Base-by-base conservation (phyloP, 2,888 invertebrate species). In the Tetropium fuscum region DNA sequence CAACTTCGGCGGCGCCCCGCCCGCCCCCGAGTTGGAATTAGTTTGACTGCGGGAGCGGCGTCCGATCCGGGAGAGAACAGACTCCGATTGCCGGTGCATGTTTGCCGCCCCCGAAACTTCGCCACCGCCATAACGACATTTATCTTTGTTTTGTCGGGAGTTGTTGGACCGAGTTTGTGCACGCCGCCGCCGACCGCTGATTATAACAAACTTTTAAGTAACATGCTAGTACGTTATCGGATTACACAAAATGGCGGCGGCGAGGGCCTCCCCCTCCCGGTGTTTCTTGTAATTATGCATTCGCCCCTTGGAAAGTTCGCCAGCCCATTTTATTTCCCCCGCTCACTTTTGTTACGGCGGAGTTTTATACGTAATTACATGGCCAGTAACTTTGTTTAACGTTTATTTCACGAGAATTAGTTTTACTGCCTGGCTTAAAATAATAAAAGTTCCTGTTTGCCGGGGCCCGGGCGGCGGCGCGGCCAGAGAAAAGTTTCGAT, bases 1-100 rank as follows among this genome's bases (percentile, higher is more conserved):
- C 68, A 76, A 78, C 75, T 77, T 77, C 66, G 72, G 68, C n/a
- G n/a, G 71, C 68, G 73, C 75, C 74, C 65, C 49, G 49, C 43
- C 53, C 53, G 40, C 27, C 48, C 53, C 48, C 44, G 73, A 74
- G 74, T 77, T 74, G 68, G 74, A 78, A 77, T 78, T 77, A 77
- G 78, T 78, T 77, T 77, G 75, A 76, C 74, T 75, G 70, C 58
- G 58, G 51, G 55, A 55, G 55, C 47, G 51, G 55, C 48, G 60
- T 60, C 53, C 56, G 53, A 16, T 18, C 36, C 18, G 13, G 36
- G 36, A 56, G 59, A 49, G 56, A 62, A 58, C 61, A 62, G 58
- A 61, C 62, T 58, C 57, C 62, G 60, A 66, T 66, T 58, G 63
- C 63, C 54, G 54, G 58, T 47, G 58, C 56, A 58, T 63, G 63